Evolutionary conservation across 2,797 vertebrate genomes (phyloP).

Genomic region (Ataeniobius toweri): DNA sequence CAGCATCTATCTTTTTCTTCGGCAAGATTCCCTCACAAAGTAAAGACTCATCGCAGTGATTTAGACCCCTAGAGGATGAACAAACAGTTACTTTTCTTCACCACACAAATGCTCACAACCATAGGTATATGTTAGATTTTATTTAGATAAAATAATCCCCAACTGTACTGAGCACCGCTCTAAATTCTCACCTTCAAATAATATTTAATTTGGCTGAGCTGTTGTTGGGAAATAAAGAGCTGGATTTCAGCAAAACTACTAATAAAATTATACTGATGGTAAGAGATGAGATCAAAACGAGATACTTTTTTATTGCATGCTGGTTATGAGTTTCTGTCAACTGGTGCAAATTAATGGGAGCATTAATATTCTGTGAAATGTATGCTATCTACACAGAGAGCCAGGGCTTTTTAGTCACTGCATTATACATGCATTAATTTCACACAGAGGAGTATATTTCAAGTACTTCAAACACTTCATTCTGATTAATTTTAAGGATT

Average conservation of each 20-base stretch:
- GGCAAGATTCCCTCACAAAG: conserved; percentile 41
- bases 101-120: conserved; percentile 21
- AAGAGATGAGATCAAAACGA: conserved; percentile 8
- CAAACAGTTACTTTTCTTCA: conserved; percentile 18
- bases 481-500: background rate
- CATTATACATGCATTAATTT: background rate
- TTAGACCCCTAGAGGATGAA: conserved; percentile 49
- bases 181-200: conserved; percentile 19
- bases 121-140: conserved; percentile 12
- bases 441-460: background rate
- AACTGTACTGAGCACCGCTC: background rate
- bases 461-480: background rate
- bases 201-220: conserved; percentile 7
- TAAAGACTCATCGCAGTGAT: conserved; percentile 47
- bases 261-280: conserved; percentile 3
- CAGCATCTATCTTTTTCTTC: conserved; percentile 67
- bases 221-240: conserved; percentile 1
- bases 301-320: conserved; percentile 7
- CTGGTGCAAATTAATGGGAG: background rate
- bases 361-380: background rate
- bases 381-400: background rate
- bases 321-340: conserved; percentile 7
- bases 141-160: conserved; percentile 16
- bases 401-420: background rate
- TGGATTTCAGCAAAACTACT: background rate